Percentiles rank a stretch among this genome's conserved stretches.
These are phyloP conservation scores for Galleria mellonella DNA, from an alignment of 1,140 invertebrate genomes.

Conservation along the genomic window DNA sequence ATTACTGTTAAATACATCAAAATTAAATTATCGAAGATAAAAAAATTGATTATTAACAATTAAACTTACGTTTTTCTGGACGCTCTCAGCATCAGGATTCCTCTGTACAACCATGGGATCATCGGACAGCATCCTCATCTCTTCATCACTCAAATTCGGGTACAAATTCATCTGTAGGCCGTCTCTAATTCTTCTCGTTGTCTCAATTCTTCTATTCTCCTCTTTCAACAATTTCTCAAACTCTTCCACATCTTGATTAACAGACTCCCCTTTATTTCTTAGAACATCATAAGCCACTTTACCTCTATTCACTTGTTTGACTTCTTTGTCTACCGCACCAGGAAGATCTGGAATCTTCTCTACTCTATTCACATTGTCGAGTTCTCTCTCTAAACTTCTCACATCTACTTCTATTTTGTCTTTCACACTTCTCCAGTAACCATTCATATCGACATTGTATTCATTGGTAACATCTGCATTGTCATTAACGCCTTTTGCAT, in stretches of 20 bases:
- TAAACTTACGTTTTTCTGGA: slow-evolving; percentile 36
- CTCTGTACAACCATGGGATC: slow-evolving; percentile 27
- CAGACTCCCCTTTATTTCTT: slow-evolving; percentile 2
- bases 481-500: slow-evolving; percentile 20
- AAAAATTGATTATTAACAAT: too few species aligned
- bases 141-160: slow-evolving; percentile 30
- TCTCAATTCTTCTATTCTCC: slow-evolving; percentile 1
- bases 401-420: slow-evolving; percentile 14
- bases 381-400: slow-evolving; percentile 15
- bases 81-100: slow-evolving; percentile 17
- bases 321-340: neutral
- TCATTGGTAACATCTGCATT: slow-evolving; percentile 16
- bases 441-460: slow-evolving; percentile 17
- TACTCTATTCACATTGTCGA: neutral
- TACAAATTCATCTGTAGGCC: slow-evolving; percentile 20
- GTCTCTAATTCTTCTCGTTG: neutral
- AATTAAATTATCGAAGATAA: too few species aligned
- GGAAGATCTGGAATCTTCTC: neutral
- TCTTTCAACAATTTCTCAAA: slow-evolving; percentile 26
- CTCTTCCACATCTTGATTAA: slow-evolving; percentile 17
- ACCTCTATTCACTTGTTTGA: neutral
- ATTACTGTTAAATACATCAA: too few species aligned
- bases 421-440: slow-evolving; percentile 32
- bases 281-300: neutral
- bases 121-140: slow-evolving; percentile 50